Conservation (phyloP, 1,140 invertebrate genomes). For the Mycetomoellerius zeteki region DNA sequence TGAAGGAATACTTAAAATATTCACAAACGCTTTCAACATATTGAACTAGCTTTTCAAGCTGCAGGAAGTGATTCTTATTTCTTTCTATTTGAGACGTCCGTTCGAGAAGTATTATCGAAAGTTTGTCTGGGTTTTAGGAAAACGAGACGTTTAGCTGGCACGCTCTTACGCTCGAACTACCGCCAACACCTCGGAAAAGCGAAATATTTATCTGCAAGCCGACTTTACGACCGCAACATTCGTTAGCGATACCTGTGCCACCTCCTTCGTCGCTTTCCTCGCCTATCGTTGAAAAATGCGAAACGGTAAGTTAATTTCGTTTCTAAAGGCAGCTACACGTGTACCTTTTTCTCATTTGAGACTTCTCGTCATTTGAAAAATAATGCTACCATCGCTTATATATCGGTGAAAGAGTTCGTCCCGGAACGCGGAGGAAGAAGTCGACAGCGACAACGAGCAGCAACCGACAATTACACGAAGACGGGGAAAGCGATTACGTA, state of each 20-base stretch:
- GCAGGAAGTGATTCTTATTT: background rate
- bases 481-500: conserved; percentile 81
- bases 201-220: conserved; percentile 73
- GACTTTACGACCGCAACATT: conserved; percentile 46
- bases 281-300: conserved; percentile 4
- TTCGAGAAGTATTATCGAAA: background rate
- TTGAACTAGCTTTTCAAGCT: background rate
- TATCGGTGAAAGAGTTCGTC: conserved; percentile 47
- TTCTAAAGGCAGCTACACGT: background rate
- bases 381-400: background rate
- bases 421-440: conserved; percentile 42
- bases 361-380: background rate
- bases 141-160: conserved; percentile 85
- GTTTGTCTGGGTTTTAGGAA: conserved; percentile 70
- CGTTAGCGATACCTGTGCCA: conserved; percentile 55
- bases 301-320: conserved; percentile 44
- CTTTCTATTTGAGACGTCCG: background rate
- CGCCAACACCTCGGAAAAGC: conserved; percentile 76
- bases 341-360: background rate
- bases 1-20: background rate
- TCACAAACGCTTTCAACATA: background rate
- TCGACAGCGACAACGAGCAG: conserved; percentile 75
- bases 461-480: conserved; percentile 75
- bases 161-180: conserved; percentile 82
- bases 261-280: conserved; percentile 24